Percentiles rank a stretch among this genome's conserved stretches.
phyloP scores from a whole-genome alignment of 2,888 invertebrate species.

The Lordiphosa andalusiaca region DNA sequence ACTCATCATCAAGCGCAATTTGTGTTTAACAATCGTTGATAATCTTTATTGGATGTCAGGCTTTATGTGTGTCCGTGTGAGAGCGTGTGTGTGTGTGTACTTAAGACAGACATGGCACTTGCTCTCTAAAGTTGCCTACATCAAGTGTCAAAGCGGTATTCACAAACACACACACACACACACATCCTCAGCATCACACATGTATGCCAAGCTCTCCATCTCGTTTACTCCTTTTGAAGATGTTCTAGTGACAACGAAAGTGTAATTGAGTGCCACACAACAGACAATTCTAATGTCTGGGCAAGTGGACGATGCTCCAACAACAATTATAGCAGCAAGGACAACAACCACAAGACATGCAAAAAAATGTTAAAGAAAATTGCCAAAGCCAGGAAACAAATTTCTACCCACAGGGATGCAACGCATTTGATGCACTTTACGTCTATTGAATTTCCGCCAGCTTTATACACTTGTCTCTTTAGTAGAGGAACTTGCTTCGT shows the following conservation, averaged over 20 bases:
- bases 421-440: too few species aligned
- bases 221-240: conserved; percentile 33
- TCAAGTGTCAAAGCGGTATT: conserved; percentile 48
- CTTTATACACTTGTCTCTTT: too few species aligned
- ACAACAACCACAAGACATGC: conserved; percentile 9
- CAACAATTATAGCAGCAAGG: conserved; percentile 23
- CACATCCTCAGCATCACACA: conserved; percentile 17
- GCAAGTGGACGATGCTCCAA: conserved; percentile 37
- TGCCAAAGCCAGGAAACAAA: conserved; percentile 21
- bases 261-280: conserved; percentile 70
- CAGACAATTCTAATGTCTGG: conserved; percentile 62
- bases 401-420: conserved; percentile 2
- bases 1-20: conserved; percentile 68
- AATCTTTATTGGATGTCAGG: conserved; percentile 70
- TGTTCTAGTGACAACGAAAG: conserved; percentile 71
- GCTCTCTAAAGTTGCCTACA: conserved; percentile 54
- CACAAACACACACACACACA: conserved; percentile 10
- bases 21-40: conserved; percentile 71
- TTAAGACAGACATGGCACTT: conserved; percentile 41
- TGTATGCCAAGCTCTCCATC: conserved; percentile 31
- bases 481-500: too few species aligned
- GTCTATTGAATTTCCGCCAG: too few species aligned
- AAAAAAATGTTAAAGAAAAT: conserved; percentile 40
- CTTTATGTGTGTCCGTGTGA: conserved; percentile 16
- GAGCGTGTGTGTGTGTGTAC: conserved; percentile 20